Percentiles rank a stretch among this genome's conserved stretches.
Evolutionary conservation across 2,113 vertebrate species (phyloP).

Genomic region (Tapirus terrestris): DNA sequence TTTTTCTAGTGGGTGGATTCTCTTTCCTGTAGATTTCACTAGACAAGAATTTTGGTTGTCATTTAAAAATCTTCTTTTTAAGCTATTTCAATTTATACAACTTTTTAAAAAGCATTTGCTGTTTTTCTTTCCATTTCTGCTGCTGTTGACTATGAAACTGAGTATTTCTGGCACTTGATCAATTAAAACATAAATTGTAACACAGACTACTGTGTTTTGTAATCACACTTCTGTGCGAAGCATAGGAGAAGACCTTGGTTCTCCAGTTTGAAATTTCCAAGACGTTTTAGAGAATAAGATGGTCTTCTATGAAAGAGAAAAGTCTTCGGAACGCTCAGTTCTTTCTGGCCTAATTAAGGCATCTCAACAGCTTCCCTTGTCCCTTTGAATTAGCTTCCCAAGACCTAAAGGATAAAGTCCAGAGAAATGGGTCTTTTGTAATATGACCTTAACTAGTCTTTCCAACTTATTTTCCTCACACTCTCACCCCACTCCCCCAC

Average conservation of each 20-base stretch:
- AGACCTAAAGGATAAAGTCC: not conserved
- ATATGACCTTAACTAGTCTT: not conserved
- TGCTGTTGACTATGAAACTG: constrained; percentile 54
- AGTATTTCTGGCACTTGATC: constrained; percentile 64
- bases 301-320: not conserved
- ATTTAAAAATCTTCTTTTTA: constrained; percentile 58
- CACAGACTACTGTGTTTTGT: constrained; percentile 68
- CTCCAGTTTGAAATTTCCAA: constrained; percentile 32
- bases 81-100: constrained; percentile 70
- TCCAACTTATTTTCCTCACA: not conserved
- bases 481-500: not conserved
- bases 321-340: not conserved
- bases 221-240: constrained; percentile 51
- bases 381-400: not conserved
- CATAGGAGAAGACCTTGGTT: constrained; percentile 42
- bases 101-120: constrained; percentile 69
- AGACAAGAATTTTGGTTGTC: constrained; percentile 53
- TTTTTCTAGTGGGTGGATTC: constrained; percentile 15
- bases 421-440: not conserved
- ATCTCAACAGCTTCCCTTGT: not conserved
- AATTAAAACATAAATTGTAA: constrained; percentile 70
- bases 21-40: constrained; percentile 56
- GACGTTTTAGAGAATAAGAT: not conserved
- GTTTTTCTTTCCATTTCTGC: constrained; percentile 68
- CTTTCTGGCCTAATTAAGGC: not conserved